Base-by-base conservation (phyloP, 2,797 vertebrate genomes). In the Galaxias olidus region DNA sequence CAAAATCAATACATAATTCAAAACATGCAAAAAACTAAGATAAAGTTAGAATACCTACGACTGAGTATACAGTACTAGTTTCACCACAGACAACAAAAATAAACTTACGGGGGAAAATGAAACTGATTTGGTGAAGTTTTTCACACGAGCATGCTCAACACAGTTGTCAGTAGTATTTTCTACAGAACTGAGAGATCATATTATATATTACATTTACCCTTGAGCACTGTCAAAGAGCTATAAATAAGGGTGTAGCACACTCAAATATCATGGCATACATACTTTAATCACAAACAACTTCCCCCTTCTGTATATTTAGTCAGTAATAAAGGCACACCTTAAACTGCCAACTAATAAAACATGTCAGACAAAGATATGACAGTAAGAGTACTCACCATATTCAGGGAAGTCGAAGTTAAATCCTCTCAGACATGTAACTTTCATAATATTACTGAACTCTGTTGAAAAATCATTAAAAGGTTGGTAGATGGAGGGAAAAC, bases 361-460 rank as follows among this genome's bases (percentile, higher is more conserved):
- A 78, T 61, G 72, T 79, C 73, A 77, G 55, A 53, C 70, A 83
- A 68, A 78, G 68, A 56, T 7, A 62, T 14, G 74, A 44, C 53
- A 60, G 77, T 72, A 79, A 80, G 78, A 86, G 91, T 86, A 95
- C 96, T 98, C 91, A 98, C 96, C 96, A 97, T 98, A 95, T 96
- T 97, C 96, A 96, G 95, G 94, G 94, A 95, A 95, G 94, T 96
- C 95, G 93, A 96, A 95, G 94, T 95, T 95, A 95, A 95, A 98
- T 96, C 95, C 95, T 95, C 95, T 95, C 93, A 97, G 95, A 93
- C 95, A 98, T 96, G 95, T 96, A 96, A 97, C 96, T 98, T 98
- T 98, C 96, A 98, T 98, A 96, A 96, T 97, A 98, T 89, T 88
- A 88, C 89, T 90, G 78, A 91, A 92, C 92, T 92, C 90, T 91